Percentiles rank a stretch among this genome's conserved stretches.
Evolutionary conservation across 1,140 invertebrate species (phyloP).

Genomic region (Aphis gossypii): DNA sequence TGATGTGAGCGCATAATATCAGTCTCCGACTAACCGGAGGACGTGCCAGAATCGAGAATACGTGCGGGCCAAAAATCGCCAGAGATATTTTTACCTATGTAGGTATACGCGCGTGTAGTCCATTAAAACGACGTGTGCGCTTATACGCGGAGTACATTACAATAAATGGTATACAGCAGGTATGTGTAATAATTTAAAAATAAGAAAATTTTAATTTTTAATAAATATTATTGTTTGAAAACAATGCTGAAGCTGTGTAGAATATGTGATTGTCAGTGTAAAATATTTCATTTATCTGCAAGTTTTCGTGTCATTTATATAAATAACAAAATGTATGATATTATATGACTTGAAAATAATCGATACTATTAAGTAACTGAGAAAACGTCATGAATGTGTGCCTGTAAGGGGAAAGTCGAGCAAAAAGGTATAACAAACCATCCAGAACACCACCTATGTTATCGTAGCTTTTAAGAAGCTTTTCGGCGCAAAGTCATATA

Average conservation of each 20-base stretch:
- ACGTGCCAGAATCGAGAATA: neutral
- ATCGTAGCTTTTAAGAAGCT: neutral
- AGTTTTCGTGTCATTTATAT: too few relatives aligned
- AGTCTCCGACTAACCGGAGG: neutral
- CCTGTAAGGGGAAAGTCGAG: too few relatives aligned
- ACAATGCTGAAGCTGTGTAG: too few relatives aligned
- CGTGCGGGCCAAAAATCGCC: neutral
- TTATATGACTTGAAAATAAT: neutral
- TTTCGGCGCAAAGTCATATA: neutral
- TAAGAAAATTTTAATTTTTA: too few relatives aligned
- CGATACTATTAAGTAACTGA: neutral
- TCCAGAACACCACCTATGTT: neutral
- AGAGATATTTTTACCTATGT: constrained; percentile 8
- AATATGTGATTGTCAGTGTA: too few relatives aligned
- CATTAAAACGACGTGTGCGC: neutral
- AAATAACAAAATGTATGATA: neutral
- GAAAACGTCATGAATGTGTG: neutral
- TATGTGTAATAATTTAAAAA: too few relatives aligned
- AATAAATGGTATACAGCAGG: too few relatives aligned
- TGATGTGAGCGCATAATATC: neutral
- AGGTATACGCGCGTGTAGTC: neutral
- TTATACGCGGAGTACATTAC: neutral
- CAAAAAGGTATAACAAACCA: neutral
- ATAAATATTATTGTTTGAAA: too few relatives aligned
- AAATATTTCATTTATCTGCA: too few relatives aligned